Percentiles rank a stretch among this genome's conserved stretches.
Evolutionary conservation across 2,888 invertebrate genomes (phyloP).

Genomic region (Zonitis immaculata): DNA sequence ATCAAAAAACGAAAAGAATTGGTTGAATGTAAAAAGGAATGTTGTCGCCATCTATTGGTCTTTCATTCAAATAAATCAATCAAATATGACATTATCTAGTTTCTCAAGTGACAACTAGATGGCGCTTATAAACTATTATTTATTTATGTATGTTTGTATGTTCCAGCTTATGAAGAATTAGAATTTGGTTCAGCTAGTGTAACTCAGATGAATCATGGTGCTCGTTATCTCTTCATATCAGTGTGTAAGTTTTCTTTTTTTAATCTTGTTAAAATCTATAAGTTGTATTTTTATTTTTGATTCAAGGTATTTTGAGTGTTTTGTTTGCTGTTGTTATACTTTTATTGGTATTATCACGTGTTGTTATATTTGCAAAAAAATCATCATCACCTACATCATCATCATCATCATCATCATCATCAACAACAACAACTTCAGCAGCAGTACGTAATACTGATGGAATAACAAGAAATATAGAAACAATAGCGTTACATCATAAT

Average conservation of each 20-base stretch:
- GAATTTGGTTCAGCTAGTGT: constrained; percentile 37
- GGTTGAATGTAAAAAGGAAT: no score
- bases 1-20: no score
- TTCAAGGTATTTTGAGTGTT: constrained; percentile 43
- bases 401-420: constrained; percentile 25
- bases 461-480: constrained; percentile 23
- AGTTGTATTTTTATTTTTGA: neutral
- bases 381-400: constrained; percentile 24
- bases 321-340: constrained; percentile 42
- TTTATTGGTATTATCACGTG: constrained; percentile 42
- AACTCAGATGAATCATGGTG: constrained; percentile 36
- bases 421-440: no score
- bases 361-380: constrained; percentile 44
- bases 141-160: no score
- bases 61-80: no score
- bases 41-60: no score
- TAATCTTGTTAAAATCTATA: neutral
- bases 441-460: no score
- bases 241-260: constrained; percentile 38
- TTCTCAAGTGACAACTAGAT: no score
- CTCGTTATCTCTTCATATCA: constrained; percentile 44
- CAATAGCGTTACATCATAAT: constrained; percentile 26
- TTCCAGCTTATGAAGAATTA: constrained; percentile 41
- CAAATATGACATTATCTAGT: no score
- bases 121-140: no score